Conservation (phyloP, 1,140 invertebrate species). For the Trichomalopsis sarcophagae region DNA sequence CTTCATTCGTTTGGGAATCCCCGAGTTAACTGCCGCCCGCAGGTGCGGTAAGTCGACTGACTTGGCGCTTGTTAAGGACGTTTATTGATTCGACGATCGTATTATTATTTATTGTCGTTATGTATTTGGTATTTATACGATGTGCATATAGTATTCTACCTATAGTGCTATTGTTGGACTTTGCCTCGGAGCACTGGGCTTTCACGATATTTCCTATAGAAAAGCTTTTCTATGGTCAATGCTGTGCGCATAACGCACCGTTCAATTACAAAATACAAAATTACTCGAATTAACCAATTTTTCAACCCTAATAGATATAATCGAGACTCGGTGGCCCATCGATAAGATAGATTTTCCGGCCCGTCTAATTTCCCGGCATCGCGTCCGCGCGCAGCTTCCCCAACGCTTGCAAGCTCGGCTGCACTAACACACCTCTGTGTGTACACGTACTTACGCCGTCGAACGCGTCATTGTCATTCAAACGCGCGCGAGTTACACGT, state of each 20-base stretch:
- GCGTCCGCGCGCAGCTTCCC: not conserved
- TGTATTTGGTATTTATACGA: no score
- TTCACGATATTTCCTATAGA: not conserved
- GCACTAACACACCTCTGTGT: no score
- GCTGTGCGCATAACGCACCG: not conserved
- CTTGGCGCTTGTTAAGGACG: not conserved
- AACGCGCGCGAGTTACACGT: not conserved
- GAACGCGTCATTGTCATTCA: conserved; percentile 25
- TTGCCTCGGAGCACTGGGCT: not conserved
- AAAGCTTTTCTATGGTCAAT: conserved; percentile 11
- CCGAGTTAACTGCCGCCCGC: not conserved
- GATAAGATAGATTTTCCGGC: conserved; percentile 35
- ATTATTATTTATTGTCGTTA: no score
- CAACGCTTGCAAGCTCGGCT: not conserved
- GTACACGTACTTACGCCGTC: not conserved
- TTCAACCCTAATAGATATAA: not conserved
- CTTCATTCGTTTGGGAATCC: not conserved
- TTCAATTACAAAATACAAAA: not conserved
- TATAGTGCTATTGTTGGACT: not conserved
- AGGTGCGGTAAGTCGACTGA: not conserved
- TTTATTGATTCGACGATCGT: not conserved
- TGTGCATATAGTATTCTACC: no score
- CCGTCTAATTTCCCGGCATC: conserved; percentile 29
- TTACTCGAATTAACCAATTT: not conserved
- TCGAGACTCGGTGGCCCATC: not conserved